phyloP scores from a whole-genome alignment of 2,113 vertebrate species.

The Polypterus bichir region DNA sequence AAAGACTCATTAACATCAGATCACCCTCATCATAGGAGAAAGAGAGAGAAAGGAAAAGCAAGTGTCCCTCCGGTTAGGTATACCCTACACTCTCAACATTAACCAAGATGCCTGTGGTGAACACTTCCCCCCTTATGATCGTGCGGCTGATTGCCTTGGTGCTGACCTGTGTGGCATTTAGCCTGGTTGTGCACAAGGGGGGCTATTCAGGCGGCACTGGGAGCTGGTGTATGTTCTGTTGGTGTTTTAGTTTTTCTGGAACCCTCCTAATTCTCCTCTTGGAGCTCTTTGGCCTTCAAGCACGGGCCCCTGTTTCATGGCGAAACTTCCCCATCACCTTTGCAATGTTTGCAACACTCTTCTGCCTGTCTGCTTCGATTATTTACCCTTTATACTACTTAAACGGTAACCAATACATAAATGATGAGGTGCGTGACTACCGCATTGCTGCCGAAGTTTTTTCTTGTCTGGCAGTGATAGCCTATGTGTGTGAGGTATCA shows the following conservation, averaged over 20 bases:
- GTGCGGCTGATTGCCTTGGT: slow-evolving; percentile 55
- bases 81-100: too few relatives aligned
- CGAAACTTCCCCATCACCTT: slow-evolving; percentile 80
- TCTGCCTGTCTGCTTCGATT: slow-evolving; percentile 74
- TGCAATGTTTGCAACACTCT: slow-evolving; percentile 67
- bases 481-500: slow-evolving; percentile 64
- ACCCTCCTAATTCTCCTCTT: slow-evolving; percentile 63
- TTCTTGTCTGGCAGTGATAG: slow-evolving; percentile 66
- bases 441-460: slow-evolving; percentile 59
- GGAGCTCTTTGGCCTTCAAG: slow-evolving; percentile 60
- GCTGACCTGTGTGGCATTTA: slow-evolving; percentile 73
- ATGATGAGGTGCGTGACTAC: slow-evolving; percentile 24
- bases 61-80: too few relatives aligned
- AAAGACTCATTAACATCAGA: too few relatives aligned
- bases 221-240: slow-evolving; percentile 75
- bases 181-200: slow-evolving; percentile 51
- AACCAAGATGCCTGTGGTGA: slow-evolving; percentile 46
- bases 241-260: slow-evolving; percentile 71
- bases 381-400: slow-evolving; percentile 69
- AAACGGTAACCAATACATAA: slow-evolving; percentile 13
- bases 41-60: too few relatives aligned
- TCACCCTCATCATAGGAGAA: too few relatives aligned
- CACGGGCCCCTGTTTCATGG: slow-evolving; percentile 66
- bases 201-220: slow-evolving; percentile 26
- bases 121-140: slow-evolving; percentile 57